phyloP scores from a whole-genome alignment of 2,888 invertebrate species.

The Quadriops clusia region DNA sequence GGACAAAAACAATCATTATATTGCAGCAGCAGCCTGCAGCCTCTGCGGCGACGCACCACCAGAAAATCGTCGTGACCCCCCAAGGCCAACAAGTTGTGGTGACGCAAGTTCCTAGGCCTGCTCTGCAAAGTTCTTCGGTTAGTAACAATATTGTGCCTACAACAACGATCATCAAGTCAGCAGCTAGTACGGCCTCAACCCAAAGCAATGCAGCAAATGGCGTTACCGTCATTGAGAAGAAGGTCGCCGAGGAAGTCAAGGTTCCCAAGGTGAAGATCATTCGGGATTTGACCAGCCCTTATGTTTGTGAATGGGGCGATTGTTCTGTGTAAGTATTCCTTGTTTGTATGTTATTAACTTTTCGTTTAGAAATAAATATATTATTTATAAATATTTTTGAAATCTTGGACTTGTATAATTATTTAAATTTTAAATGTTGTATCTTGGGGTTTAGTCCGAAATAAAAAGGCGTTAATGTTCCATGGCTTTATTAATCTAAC shows the following conservation, averaged over 20 bases:
- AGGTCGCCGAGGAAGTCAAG: slow-evolving; percentile 19
- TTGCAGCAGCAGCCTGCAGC: slow-evolving; percentile 46
- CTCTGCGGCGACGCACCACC: slow-evolving; percentile 35
- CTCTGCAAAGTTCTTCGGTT: slow-evolving; percentile 39
- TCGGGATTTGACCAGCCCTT: slow-evolving; percentile 39
- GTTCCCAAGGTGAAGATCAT: slow-evolving; percentile 29
- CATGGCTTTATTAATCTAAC: too few species aligned
- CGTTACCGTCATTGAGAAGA: slow-evolving; percentile 21
- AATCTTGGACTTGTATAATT: too few species aligned
- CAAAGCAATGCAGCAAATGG: slow-evolving; percentile 20
- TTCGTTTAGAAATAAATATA: too few species aligned
- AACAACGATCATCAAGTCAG: slow-evolving; percentile 25
- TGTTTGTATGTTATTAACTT: too few species aligned
- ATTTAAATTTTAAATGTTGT: too few species aligned
- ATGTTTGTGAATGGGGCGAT: slow-evolving; percentile 88
- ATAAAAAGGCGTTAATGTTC: too few species aligned
- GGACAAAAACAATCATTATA: slow-evolving; percentile 58
- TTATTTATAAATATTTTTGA: too few species aligned
- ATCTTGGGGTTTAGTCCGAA: too few species aligned
- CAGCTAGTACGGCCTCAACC: slow-evolving; percentile 19
- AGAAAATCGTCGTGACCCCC: slow-evolving; percentile 52
- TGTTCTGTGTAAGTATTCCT: slow-evolving; percentile 52
- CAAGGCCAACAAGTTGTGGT: slow-evolving; percentile 57
- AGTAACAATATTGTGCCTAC: slow-evolving; percentile 37
- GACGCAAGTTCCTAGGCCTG: slow-evolving; percentile 45